A percentile compares a stretch with the other conserved stretches of the same genome.
These are phyloP conservation scores for Acanthoscelides obtectus DNA, from an alignment of 2,888 invertebrate species.

Conservation along the genomic window DNA sequence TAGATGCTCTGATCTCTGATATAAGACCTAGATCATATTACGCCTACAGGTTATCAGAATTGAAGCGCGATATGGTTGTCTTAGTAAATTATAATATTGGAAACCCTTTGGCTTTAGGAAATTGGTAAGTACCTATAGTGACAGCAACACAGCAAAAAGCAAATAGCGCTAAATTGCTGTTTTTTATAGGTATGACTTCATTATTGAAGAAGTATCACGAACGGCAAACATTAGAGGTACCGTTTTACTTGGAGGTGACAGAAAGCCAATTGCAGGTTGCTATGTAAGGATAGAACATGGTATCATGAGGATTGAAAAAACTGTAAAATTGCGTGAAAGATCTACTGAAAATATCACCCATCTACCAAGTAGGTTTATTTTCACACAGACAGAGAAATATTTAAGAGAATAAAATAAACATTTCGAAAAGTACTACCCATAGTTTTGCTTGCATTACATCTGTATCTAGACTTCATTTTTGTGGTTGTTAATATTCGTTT, in stretches of 20 bases:
- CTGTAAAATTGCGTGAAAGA: constrained; percentile 38
- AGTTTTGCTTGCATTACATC: too few relatives aligned
- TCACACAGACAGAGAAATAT: too few relatives aligned
- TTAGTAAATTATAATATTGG: constrained; percentile 75
- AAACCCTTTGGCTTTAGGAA: constrained; percentile 60
- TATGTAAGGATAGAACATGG: constrained; percentile 57
- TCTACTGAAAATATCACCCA: neutral
- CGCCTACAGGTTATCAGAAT: constrained; percentile 50
- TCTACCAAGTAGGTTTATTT: neutral
- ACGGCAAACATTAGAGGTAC: constrained; percentile 53
- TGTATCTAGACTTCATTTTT: too few relatives aligned
- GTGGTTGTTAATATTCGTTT: too few relatives aligned
- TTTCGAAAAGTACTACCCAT: too few relatives aligned
- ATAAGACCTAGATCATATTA: constrained; percentile 66
- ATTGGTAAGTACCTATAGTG: constrained; percentile 56
- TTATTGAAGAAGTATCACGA: constrained; percentile 43
- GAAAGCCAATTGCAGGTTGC: constrained; percentile 57
- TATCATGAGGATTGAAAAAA: constrained; percentile 61
- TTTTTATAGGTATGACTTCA: constrained; percentile 30
- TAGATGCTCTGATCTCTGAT: constrained; percentile 47
- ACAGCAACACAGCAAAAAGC: too few relatives aligned
- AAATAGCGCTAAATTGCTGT: too few relatives aligned
- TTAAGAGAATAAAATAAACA: too few relatives aligned
- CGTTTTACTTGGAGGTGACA: constrained; percentile 54
- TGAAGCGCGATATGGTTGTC: constrained; percentile 58